Percentiles rank a stretch among this genome's conserved stretches.
phyloP scores from a whole-genome alignment of 2,888 invertebrate genomes.

The Dichetophora obliterata region DNA sequence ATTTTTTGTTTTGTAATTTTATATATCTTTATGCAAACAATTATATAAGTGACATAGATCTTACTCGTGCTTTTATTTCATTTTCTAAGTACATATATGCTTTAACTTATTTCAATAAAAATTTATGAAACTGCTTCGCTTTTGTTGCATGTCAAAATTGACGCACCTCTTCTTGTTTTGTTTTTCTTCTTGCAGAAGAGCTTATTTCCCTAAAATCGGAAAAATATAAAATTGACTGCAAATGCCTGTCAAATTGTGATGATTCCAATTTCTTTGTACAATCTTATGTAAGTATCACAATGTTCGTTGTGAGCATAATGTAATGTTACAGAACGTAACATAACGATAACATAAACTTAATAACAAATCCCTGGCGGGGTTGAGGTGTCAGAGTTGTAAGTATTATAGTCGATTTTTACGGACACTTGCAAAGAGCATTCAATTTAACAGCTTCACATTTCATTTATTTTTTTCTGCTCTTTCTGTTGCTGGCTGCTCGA shows the following conservation, averaged over 20 bases:
- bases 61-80: no score
- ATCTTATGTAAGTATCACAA: constrained; percentile 55
- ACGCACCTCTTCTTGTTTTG: constrained; percentile 36
- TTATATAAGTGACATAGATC: no score
- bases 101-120: no score
- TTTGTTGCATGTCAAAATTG: background rate
- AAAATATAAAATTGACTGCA: constrained; percentile 74
- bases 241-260: constrained; percentile 78
- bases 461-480: background rate
- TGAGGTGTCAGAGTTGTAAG: background rate
- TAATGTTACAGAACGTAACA: constrained; percentile 24
- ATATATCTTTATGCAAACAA: no score
- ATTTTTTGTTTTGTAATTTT: no score
- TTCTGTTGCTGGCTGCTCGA: background rate
- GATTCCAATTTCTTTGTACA: constrained; percentile 79
- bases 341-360: constrained; percentile 33
- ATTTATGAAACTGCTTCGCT: no score
- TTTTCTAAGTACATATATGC: no score
- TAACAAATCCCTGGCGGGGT: constrained; percentile 4
- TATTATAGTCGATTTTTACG: constrained; percentile 13
- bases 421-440: background rate
- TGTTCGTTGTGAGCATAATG: constrained; percentile 1
- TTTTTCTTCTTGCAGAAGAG: constrained; percentile 68
- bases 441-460: constrained; percentile 5
- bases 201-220: constrained; percentile 72